Percentiles rank a stretch among this genome's conserved stretches.
These are phyloP conservation scores for Romanogobio albipinnatus DNA, from an alignment of 2,113 vertebrate species.

Conservation along the genomic window DNA sequence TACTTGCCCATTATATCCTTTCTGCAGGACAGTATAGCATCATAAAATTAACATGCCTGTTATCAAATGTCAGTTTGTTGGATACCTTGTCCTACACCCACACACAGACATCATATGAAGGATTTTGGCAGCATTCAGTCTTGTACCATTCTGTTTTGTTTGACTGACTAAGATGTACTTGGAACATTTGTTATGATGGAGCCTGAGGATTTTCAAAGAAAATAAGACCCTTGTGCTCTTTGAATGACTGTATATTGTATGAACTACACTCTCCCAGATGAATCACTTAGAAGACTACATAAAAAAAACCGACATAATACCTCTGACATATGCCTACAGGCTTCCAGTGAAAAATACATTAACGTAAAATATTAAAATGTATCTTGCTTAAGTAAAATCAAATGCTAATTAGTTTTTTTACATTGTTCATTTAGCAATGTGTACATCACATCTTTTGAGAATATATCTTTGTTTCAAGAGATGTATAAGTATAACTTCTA, in stretches of 20 bases:
- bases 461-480: not conserved
- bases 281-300: not conserved
- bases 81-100: slow-evolving; percentile 41
- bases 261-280: slow-evolving; percentile 17
- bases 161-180: slow-evolving; percentile 24
- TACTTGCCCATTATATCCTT: not conserved
- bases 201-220: slow-evolving; percentile 29
- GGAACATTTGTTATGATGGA: slow-evolving; percentile 11
- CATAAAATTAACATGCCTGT: slow-evolving; percentile 19
- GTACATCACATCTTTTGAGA: not conserved
- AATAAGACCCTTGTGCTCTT: slow-evolving; percentile 30
- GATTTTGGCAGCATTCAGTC: slow-evolving; percentile 21
- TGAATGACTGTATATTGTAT: slow-evolving; percentile 21
- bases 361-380: slow-evolving; percentile 5
- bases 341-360: not conserved
- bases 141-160: slow-evolving; percentile 13
- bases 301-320: not conserved
- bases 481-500: not conserved
- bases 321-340: not conserved
- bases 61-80: slow-evolving; percentile 23
- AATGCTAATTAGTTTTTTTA: not conserved
- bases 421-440: not conserved
- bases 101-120: slow-evolving; percentile 41
- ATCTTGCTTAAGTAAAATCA: not conserved
- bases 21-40: slow-evolving; percentile 15